Evolutionary conservation across 2,888 invertebrate species (phyloP).

Genomic region (Caenorhabditis sp.): DNA sequence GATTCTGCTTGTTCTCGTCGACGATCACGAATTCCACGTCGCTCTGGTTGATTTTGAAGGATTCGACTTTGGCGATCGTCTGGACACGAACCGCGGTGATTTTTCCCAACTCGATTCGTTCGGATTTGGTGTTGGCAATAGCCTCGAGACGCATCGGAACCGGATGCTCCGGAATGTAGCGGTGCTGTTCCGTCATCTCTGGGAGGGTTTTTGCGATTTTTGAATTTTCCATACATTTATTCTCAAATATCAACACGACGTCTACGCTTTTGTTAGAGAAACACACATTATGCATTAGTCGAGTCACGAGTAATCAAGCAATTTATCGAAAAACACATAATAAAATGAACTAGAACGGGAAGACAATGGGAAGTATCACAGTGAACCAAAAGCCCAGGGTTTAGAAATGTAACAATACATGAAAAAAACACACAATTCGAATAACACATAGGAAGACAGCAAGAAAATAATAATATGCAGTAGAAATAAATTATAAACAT

Average conservation of each 20-base stretch:
- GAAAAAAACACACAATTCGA: too few species aligned
- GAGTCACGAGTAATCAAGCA: background rate
- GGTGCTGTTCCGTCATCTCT: conserved; percentile 7
- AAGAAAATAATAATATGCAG: too few species aligned
- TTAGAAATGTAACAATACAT: too few species aligned
- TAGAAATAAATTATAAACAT: background rate
- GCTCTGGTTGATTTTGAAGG: background rate
- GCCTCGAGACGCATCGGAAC: conserved; percentile 1
- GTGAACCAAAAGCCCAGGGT: too few species aligned
- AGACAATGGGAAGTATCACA: too few species aligned
- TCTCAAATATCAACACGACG: too few species aligned
- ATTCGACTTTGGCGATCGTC: conserved; percentile 9
- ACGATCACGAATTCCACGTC: conserved; percentile 2
- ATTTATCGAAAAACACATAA: background rate
- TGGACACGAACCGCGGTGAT: conserved; percentile 21
- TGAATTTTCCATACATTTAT: too few species aligned
- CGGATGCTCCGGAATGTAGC: conserved; percentile 38
- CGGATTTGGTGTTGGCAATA: conserved; percentile 12
- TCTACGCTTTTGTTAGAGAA: too few species aligned
- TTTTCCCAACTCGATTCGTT: conserved; percentile 21
- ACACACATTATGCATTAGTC: too few species aligned
- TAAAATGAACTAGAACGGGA: background rate
- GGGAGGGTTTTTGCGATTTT: background rate
- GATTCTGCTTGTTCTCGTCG: conserved; percentile 4
- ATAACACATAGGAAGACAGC: too few species aligned